Base-by-base conservation (phyloP, 2,797 vertebrate genomes). In the Phoxinus dragarum region DNA sequence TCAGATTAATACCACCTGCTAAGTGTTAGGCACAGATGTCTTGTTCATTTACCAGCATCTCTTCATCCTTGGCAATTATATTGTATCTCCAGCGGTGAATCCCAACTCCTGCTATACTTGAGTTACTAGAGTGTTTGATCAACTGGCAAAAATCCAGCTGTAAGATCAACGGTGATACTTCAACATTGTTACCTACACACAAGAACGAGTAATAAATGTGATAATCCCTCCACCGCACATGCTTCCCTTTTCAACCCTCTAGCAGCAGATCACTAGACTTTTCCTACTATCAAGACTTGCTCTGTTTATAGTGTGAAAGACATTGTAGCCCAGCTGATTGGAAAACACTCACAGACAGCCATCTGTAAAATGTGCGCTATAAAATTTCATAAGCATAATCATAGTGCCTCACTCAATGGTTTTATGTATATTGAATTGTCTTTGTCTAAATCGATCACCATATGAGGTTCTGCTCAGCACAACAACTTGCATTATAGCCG, bases 401-500 rank as follows among this genome's bases (percentile, higher is more conserved):
- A 89, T 88, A 85, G 82, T 49, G 71, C 73, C 86, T 77, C 82
- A 73, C 86, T 86, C 78, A 74, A 49, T 81, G 84, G 82, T 88
- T 89, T 84, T 81, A 83, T 85, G 90, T 90, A 89, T 89, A 91
- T 93, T 92, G 90, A 93, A 92, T 86, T 89, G 86, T 88, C 85
- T 86, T 87, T 89, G 88, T 86, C 85, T 74, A 84, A 89, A 84
- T 79, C 73, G 87, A 92, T 90, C 85, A 84, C 80, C 68, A 82
- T 86, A 80, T 75, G 77, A 88, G 17, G 77, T 86, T 83, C 78
- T 75, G 86, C 72, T 80, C 81, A 6, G 68, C 84, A 82, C 66
- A 89, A 71, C 84, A 87, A 42, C 77, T 73, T 52, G 73, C 11
- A 75, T 89, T 89, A 88, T 85, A 76, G 86, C 88, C 86, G 78